A percentile compares a stretch with the other conserved stretches of the same genome.
These are phyloP conservation scores for Neotoxoptera formosana DNA, from an alignment of 1,140 invertebrate genomes.

Conservation along the genomic window DNA sequence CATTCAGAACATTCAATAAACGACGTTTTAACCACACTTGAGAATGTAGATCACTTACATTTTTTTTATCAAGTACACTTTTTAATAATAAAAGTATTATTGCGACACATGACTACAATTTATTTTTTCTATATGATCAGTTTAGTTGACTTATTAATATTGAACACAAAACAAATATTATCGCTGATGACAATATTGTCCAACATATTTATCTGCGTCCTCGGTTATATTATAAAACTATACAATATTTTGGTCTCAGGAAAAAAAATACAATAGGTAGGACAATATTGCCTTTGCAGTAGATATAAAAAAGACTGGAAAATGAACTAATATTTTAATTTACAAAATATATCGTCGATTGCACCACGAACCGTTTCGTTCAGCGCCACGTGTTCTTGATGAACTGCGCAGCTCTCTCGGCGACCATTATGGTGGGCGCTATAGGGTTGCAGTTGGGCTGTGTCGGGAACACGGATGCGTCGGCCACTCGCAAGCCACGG, in stretches of 20 bases:
- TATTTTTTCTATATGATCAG: background rate
- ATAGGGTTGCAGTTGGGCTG: slow-evolving; percentile 79
- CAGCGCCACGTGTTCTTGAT: slow-evolving; percentile 67
- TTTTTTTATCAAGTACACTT: background rate
- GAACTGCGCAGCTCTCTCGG: slow-evolving; percentile 77
- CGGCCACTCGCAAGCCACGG: slow-evolving; percentile 73
- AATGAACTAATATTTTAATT: background rate
- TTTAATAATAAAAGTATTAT: background rate
- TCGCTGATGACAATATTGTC: background rate
- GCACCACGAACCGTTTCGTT: too few relatives aligned
- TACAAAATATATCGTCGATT: background rate
- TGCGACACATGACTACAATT: background rate
- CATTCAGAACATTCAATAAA: background rate
- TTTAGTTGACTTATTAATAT: background rate
- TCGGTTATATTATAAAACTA: background rate
- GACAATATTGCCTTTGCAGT: too few relatives aligned
- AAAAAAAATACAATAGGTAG: background rate
- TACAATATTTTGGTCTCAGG: background rate
- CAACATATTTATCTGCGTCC: background rate
- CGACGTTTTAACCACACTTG: background rate
- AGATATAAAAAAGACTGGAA: background rate
- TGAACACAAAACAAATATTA: background rate
- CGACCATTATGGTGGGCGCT: slow-evolving; percentile 79
- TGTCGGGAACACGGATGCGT: slow-evolving; percentile 81
- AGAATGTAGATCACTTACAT: background rate